Conservation (phyloP, 2,113 vertebrate genomes). For the Phocoena phocoena region DNA sequence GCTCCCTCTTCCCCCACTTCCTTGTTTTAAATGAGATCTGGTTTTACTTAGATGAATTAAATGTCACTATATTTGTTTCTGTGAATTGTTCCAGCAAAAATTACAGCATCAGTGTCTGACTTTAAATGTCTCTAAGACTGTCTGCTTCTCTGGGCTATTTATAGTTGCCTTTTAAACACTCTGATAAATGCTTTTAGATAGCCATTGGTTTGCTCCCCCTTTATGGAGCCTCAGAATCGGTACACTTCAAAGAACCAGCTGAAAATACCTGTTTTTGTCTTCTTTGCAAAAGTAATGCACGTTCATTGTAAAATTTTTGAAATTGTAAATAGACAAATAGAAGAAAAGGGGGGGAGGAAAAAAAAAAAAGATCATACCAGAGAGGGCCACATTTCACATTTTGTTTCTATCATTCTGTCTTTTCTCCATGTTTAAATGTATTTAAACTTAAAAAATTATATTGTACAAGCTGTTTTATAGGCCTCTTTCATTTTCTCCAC, state of each 20-base stretch:
- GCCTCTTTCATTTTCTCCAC: neutral
- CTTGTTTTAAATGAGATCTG: constrained; percentile 79
- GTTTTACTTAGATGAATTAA: constrained; percentile 85
- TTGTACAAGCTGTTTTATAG: neutral
- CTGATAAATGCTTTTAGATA: constrained; percentile 75
- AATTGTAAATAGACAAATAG: neutral
- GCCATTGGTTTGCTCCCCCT: constrained; percentile 63
- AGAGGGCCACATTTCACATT: neutral
- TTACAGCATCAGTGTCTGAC: constrained; percentile 78
- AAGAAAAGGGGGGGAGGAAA: neutral
- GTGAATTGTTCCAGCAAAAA: constrained; percentile 80
- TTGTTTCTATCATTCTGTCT: neutral
- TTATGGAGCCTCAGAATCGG: neutral
- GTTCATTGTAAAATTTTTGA: neutral
- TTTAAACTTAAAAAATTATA: neutral
- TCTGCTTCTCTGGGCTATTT: constrained; percentile 79
- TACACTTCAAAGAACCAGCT: constrained; percentile 4
- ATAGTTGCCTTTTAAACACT: constrained; percentile 62
- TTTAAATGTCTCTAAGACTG: constrained; percentile 74
- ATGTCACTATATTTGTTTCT: constrained; percentile 83
- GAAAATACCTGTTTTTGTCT: constrained; percentile 31
- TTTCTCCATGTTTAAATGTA: neutral
- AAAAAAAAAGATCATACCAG: neutral
- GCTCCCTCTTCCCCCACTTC: neutral
- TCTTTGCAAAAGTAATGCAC: neutral